Percentiles rank a stretch among this genome's conserved stretches.
Conservation (phyloP, 35 echinoderm and acorn worm species). For the Ophioderma brevispina region DNA sequence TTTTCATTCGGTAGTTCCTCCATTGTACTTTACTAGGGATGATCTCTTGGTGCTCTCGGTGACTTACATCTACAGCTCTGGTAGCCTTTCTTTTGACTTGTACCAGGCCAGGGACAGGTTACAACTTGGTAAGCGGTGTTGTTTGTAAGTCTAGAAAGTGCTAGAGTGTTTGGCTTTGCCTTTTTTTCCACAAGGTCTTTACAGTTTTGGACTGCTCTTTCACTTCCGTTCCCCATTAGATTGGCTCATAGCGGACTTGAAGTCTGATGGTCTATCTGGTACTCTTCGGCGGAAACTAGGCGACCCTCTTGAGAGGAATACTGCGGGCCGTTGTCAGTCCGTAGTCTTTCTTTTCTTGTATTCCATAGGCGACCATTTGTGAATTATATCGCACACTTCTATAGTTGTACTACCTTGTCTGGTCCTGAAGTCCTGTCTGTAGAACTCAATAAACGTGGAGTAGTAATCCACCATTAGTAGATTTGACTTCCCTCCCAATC, state of each 20-base stretch:
- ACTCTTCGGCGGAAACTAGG: constrained; percentile 51
- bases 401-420: not conserved
- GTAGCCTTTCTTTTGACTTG: no score
- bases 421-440: not conserved
- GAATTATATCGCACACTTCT: constrained; percentile 21
- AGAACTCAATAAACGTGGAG: constrained; percentile 60
- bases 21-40: no score
- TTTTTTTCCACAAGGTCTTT: constrained; percentile 57
- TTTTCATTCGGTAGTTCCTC: no score
- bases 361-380: constrained; percentile 51
- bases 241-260: constrained; percentile 31
- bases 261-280: constrained; percentile 43
- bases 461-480: constrained; percentile 53
- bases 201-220: constrained; percentile 67
- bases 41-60: no score
- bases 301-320: constrained; percentile 54
- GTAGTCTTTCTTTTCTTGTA: constrained; percentile 52
- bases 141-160: constrained; percentile 60
- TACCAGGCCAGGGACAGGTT: constrained; percentile 55
- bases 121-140: constrained; percentile 44
- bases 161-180: constrained; percentile 48
- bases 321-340: constrained; percentile 79
- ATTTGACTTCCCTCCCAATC: constrained; percentile 42
- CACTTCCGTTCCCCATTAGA: constrained; percentile 47
- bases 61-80: no score